Conservation (phyloP, 2,888 invertebrate species). For the Biston betularia region DNA sequence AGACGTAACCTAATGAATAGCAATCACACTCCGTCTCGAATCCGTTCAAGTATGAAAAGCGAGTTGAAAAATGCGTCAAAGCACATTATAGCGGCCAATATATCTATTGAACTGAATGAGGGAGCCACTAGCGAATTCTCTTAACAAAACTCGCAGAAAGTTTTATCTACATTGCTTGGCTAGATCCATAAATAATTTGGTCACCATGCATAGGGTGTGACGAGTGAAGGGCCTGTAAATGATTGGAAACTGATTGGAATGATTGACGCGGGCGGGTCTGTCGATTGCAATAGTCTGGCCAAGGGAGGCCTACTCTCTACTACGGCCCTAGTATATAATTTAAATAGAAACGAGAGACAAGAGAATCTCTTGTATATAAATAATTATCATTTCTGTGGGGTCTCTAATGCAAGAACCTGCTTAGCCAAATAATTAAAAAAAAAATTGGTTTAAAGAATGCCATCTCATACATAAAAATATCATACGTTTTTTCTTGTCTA, state of each 20-base stretch:
- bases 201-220: constrained; percentile 27
- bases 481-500: too few relatives aligned
- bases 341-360: too few relatives aligned
- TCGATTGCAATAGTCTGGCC: constrained; percentile 56
- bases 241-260: constrained; percentile 75
- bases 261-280: constrained; percentile 57
- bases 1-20: constrained; percentile 45
- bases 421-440: too few relatives aligned
- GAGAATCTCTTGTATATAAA: too few relatives aligned
- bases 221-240: constrained; percentile 56
- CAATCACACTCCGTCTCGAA: constrained; percentile 48
- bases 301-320: constrained; percentile 20
- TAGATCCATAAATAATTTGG: neutral
- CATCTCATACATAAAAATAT: too few relatives aligned
- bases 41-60: constrained; percentile 43
- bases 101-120: neutral
- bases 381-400: too few relatives aligned
- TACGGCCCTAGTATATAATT: neutral
- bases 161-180: neutral
- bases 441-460: too few relatives aligned
- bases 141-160: neutral
- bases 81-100: constrained; percentile 43
- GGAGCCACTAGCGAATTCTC: neutral
- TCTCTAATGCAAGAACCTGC: too few relatives aligned
- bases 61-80: constrained; percentile 47